Evolutionary conservation across 2,113 vertebrate species (phyloP).

Genomic region (Theristicus caerulescens): DNA sequence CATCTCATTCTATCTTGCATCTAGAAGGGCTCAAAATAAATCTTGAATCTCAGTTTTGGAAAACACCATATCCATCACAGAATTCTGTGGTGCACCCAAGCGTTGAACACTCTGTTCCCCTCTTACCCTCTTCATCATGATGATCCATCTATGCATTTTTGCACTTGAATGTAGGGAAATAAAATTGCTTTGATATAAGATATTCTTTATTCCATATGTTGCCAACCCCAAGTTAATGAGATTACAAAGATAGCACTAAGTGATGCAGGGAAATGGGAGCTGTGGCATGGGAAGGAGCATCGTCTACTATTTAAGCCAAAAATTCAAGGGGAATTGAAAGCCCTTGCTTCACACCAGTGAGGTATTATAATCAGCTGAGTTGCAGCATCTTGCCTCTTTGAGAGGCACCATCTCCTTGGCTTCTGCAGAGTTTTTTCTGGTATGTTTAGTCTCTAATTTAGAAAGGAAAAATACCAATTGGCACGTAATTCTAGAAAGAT

Average conservation of each 20-base stretch:
- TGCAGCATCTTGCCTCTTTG: constrained; percentile 2
- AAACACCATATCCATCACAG: neutral
- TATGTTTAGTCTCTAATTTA: constrained; percentile 29
- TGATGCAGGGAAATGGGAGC: neutral
- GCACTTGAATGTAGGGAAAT: neutral
- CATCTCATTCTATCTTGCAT: neutral
- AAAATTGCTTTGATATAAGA: neutral
- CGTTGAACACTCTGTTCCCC: neutral
- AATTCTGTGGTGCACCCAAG: neutral
- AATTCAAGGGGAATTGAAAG: constrained; percentile 9
- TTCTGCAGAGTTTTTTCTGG: constrained; percentile 17
- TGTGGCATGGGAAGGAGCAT: neutral
- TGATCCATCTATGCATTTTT: neutral
- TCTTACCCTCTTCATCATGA: neutral
- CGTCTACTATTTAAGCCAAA: neutral
- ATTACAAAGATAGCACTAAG: neutral
- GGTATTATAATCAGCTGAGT: constrained; percentile 17
- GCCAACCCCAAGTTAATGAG: neutral
- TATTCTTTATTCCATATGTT: neutral
- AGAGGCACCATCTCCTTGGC: constrained; percentile 4
- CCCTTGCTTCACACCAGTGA: neutral
- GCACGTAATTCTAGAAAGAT: neutral
- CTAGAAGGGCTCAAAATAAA: constrained; percentile 7
- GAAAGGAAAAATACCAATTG: constrained; percentile 29
- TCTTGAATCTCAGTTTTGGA: neutral